A percentile compares a stretch with the other conserved stretches of the same genome.
Evolutionary conservation across 1,140 invertebrate species (phyloP).

Genomic region (Pogonus chalceus): DNA sequence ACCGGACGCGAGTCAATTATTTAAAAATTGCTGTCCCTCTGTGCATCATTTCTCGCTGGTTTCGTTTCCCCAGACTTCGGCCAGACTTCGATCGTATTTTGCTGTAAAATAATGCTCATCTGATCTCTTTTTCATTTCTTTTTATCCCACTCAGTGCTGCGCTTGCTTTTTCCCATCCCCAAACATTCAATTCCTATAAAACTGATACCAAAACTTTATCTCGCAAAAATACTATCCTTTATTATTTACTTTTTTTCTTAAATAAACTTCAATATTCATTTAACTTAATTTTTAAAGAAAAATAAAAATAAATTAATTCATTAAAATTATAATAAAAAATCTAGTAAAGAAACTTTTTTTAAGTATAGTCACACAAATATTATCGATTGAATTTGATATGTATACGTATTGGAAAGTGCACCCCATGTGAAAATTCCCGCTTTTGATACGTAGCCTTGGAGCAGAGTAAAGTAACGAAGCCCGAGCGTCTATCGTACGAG

Average conservation of each 20-base stretch:
- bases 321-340: too few relatives aligned
- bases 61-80: conserved; percentile 26
- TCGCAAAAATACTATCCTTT: too few relatives aligned
- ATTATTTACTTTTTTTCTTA: too few relatives aligned
- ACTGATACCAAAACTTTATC: too few relatives aligned
- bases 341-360: too few relatives aligned
- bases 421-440: neutral
- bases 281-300: too few relatives aligned
- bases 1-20: conserved; percentile 41
- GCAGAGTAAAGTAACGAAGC: neutral
- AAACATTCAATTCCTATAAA: too few relatives aligned
- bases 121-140: neutral
- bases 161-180: too few relatives aligned
- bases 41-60: conserved; percentile 34
- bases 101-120: conserved; percentile 19
- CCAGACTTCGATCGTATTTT: conserved; percentile 31
- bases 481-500: conserved; percentile 20
- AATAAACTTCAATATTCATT: too few relatives aligned
- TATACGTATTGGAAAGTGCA: neutral
- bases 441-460: conserved; percentile 1
- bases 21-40: conserved; percentile 38
- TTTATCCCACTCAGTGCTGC: neutral
- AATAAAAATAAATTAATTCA: too few relatives aligned
- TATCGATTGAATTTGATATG: too few relatives aligned
- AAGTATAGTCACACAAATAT: too few relatives aligned